phyloP scores from a whole-genome alignment of 2,113 vertebrate genomes.

The Gymnorhina tibicen region DNA sequence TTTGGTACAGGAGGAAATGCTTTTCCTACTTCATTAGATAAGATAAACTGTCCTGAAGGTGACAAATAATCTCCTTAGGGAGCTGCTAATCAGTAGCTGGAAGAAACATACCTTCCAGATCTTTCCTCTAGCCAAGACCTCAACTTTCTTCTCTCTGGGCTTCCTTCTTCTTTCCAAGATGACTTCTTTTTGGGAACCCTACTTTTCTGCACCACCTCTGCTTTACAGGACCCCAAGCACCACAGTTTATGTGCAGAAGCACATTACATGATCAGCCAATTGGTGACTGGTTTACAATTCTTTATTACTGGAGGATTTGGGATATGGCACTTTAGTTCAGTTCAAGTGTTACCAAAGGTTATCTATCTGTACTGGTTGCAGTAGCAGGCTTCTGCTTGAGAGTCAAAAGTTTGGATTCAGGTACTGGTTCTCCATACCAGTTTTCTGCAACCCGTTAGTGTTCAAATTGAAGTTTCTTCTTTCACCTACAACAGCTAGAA shows the following conservation, averaged over 20 bases:
- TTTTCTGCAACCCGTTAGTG: not conserved
- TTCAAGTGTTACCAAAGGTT: not conserved
- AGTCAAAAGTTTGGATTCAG: not conserved
- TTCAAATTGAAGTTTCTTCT: not conserved
- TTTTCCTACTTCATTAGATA: not conserved
- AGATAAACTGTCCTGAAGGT: not conserved
- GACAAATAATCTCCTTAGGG: not conserved
- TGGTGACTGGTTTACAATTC: not conserved
- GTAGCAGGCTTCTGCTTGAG: not conserved
- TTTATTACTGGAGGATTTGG: not conserved
- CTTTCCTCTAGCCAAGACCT: not conserved
- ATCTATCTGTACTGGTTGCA: not conserved
- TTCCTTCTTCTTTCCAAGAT: not conserved
- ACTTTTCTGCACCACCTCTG: not conserved
- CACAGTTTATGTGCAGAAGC: not conserved
- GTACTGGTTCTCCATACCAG: not conserved
- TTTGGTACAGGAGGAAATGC: not conserved
- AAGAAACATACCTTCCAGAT: not conserved
- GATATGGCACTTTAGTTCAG: not conserved
- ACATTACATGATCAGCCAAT: not conserved
- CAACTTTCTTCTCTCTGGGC: not conserved
- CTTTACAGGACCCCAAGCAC: not conserved
- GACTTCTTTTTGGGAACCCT: not conserved
- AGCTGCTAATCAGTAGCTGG: not conserved
- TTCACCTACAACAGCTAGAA: not conserved